These are phyloP conservation scores for Lepidurus packardi DNA, from an alignment of 1,140 invertebrate genomes.

Conservation along the genomic window DNA sequence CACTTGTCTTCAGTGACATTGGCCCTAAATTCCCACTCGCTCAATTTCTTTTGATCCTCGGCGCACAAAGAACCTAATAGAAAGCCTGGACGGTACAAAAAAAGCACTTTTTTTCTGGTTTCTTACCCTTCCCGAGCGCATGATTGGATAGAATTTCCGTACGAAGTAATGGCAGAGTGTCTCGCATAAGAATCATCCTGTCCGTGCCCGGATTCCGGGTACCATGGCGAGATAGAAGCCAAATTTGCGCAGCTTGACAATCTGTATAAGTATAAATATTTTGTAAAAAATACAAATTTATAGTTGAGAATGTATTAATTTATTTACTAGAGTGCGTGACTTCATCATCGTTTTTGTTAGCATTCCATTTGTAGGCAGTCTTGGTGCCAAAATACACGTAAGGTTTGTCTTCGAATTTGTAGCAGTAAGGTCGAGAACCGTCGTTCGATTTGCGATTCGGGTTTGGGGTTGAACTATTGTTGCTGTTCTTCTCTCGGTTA, in stretches of 20 bases:
- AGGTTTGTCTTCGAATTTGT: constrained; percentile 52
- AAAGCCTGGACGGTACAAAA: constrained; percentile 21
- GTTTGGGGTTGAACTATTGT: neutral
- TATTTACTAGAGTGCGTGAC: constrained; percentile 50
- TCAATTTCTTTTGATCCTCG: constrained; percentile 46
- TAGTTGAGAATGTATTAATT: neutral
- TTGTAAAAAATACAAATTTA: neutral
- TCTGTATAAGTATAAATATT: constrained; percentile 42
- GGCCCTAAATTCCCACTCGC: constrained; percentile 49
- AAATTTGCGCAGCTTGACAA: constrained; percentile 57
- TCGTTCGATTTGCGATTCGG: neutral
- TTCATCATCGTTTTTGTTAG: constrained; percentile 42
- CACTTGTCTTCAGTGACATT: constrained; percentile 47
- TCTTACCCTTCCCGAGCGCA: constrained; percentile 43
- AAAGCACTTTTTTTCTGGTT: neutral
- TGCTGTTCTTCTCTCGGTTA: neutral
- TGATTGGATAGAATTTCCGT: constrained; percentile 56
- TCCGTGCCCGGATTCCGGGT: constrained; percentile 52
- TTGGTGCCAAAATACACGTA: constrained; percentile 57
- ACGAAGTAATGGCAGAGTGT: constrained; percentile 49
- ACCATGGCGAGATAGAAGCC: constrained; percentile 59
- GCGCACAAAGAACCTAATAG: constrained; percentile 42
- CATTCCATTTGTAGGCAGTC: constrained; percentile 54
- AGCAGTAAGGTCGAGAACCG: constrained; percentile 46
- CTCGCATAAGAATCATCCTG: constrained; percentile 48